These are phyloP conservation scores for Thymelicus lineola DNA, from an alignment of 2,888 invertebrate species.

Conservation along the genomic window DNA sequence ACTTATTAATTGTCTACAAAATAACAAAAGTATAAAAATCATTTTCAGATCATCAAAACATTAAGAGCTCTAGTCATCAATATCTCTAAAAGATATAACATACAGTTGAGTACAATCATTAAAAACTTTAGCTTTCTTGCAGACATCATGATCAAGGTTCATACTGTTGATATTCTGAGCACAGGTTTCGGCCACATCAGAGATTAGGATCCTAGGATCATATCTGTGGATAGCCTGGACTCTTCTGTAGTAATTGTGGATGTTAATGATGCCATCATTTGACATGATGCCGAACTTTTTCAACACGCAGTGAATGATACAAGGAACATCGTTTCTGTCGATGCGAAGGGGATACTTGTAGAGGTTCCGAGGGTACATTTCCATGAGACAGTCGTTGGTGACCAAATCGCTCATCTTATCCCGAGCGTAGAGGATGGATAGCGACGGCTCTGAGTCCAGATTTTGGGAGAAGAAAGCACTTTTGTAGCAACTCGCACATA, in stretches of 20 bases:
- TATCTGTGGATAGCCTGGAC: constrained; percentile 77
- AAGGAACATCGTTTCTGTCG: constrained; percentile 75
- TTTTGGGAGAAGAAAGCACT: constrained; percentile 67
- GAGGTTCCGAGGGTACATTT: constrained; percentile 76
- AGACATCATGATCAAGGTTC: constrained; percentile 78
- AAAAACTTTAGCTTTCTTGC: constrained; percentile 79
- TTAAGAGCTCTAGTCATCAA: constrained; percentile 49
- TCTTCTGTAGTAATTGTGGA: constrained; percentile 73
- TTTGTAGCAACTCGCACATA: constrained; percentile 58
- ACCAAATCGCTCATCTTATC: constrained; percentile 72
- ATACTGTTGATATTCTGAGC: constrained; percentile 76
- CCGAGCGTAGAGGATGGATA: constrained; percentile 73
- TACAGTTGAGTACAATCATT: constrained; percentile 80
- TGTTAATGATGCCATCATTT: constrained; percentile 73
- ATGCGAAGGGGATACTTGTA: constrained; percentile 74
- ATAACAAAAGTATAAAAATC: constrained; percentile 20
- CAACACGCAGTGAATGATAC: constrained; percentile 77
- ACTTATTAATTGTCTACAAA: too few relatives aligned
- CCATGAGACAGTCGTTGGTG: constrained; percentile 69
- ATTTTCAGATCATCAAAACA: not conserved
- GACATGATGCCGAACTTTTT: constrained; percentile 80
- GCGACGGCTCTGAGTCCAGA: constrained; percentile 69
- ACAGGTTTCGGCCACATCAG: constrained; percentile 78
- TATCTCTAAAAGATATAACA: constrained; percentile 68
- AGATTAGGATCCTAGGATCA: constrained; percentile 76